Base-by-base conservation (phyloP, 1,140 invertebrate genomes). In the Elysia chlorotica region DNA sequence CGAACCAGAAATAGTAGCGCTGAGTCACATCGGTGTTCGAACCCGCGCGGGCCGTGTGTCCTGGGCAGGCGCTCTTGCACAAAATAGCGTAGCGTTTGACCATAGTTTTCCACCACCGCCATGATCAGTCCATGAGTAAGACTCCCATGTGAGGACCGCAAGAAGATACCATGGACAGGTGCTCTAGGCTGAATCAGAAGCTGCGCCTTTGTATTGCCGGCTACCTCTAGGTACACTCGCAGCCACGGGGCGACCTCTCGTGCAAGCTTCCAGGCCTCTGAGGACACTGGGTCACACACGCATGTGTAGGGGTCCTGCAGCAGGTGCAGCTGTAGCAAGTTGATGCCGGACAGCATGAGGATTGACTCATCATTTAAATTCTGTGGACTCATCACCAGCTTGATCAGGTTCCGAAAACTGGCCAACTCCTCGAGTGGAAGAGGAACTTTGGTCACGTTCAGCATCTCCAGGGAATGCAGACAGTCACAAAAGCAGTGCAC, bases 321-420 rank as follows among this genome's bases (percentile, higher is more conserved):
- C 63, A 96, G 91, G 84, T 94, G 91, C 57, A 96, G 86, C 79
- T 95, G 91, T 56, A 89, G 83, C 25, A 96, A 82, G 76, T 89
- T 89, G 0, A 91, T 82, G 3, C 81, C 79, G 1, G 80, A 78
- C n/a, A 85, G 63, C 33, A 82, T 69, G n/a, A 83, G 30, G 6
- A 95, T 80, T 0, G 94, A 87, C 82, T 95, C 93, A 74, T 93
- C 92, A 62, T 92, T 91, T 21, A 96, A 85, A 86, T 94, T 95
- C 86, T 95, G 93, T 0, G 94, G 93, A 80, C 93, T 93, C 25
- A 95, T 91, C 2, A 91, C 89, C 41, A 95, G 84, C 62, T 90
- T 90, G 89, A 93, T 79, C n/a, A 89, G 88, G 85, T 94, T 93
- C 25, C 93, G 78, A 82, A 96, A 96, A 28, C 93, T 90, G 1